Evolutionary conservation across 2,797 vertebrate species (phyloP), one percentile per base, ranked within the genome.

Genomic region (Sebastes kiyomatsui): DNA sequence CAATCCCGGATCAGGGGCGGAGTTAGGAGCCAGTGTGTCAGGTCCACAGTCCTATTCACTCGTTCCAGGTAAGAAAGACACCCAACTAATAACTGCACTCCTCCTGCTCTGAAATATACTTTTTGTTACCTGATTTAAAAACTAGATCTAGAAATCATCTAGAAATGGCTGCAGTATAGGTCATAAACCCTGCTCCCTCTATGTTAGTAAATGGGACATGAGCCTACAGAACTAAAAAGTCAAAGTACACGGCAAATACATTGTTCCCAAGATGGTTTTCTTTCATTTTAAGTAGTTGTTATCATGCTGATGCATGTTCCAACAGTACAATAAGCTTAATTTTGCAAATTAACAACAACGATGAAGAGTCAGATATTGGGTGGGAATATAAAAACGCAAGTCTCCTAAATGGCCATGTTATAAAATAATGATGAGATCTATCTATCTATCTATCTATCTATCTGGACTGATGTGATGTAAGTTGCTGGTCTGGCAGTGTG

Each of bases 21-120:
- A 99, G 88, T 89, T 99, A 79, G 97, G 98, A 81, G 95, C 96
- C 4, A 96, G 95, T 0, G 97, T 99, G 75, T 95, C 97, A 0
- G 98, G 98, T 72, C 97, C 98, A 4, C 98, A 99, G 91, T 98
- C 98, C 18, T 99, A 99, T 77, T 97, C 97, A 72, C 95, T 99
- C 1, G 97, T 99, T 90, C 96, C 98, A 96, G 98, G 98, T 99
- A 95, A 96, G 95, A 80, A 67, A 77, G 25, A 38, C 11, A 16
- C 7, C 30, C 22, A 32, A 12, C 23, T 12, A 4, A 23, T 25
- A 20, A 67, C 60, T 42, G 1, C 11, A 27, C 11, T 30, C 14
- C 32, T 66, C 14, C 27, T 66, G 20, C 42, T 46, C 20, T 32
- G 27, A 68, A 38, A 11, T 2, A 16, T 2, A 72, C n/a, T 33